Evolutionary conservation across 2,797 vertebrate species (phyloP).

Genomic region (Hemitrygon akajei): DNA sequence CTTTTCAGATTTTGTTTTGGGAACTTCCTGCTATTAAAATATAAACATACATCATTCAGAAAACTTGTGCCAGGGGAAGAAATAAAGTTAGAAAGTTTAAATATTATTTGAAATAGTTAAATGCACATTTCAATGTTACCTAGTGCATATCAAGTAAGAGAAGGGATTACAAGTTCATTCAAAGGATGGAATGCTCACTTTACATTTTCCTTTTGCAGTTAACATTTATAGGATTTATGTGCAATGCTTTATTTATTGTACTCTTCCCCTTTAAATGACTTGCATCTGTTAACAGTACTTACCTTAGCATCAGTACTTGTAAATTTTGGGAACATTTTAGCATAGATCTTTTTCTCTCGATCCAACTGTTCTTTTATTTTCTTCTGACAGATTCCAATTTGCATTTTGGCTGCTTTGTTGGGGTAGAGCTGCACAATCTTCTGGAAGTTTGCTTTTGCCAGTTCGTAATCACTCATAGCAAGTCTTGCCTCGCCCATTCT

Average conservation of each 20-base stretch:
- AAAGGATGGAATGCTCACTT: background rate
- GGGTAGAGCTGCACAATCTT: slow-evolving; percentile 84
- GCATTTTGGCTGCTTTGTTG: slow-evolving; percentile 79
- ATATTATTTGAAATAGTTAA: background rate
- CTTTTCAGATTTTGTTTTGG: slow-evolving; percentile 23
- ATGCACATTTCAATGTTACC: background rate
- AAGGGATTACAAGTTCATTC: background rate
- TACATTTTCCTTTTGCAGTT: background rate
- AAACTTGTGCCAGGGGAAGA: background rate
- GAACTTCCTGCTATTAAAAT: slow-evolving; percentile 13
- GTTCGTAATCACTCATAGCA: slow-evolving; percentile 83
- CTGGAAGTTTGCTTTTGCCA: slow-evolving; percentile 79
- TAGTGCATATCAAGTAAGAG: background rate
- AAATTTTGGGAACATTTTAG: slow-evolving; percentile 96
- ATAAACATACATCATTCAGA: background rate
- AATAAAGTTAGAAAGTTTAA: background rate
- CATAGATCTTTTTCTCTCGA: slow-evolving; percentile 88
- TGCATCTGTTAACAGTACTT: slow-evolving; percentile 38
- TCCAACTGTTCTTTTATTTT: slow-evolving; percentile 82
- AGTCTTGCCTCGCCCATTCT: slow-evolving; percentile 81
- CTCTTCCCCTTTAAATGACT: background rate
- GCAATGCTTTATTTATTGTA: background rate
- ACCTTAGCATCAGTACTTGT: slow-evolving; percentile 84
- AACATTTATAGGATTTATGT: background rate
- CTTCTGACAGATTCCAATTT: slow-evolving; percentile 78